Evolutionary conservation across 2,888 invertebrate species (phyloP).

Genomic region (Polydrusus tereticollis): DNA sequence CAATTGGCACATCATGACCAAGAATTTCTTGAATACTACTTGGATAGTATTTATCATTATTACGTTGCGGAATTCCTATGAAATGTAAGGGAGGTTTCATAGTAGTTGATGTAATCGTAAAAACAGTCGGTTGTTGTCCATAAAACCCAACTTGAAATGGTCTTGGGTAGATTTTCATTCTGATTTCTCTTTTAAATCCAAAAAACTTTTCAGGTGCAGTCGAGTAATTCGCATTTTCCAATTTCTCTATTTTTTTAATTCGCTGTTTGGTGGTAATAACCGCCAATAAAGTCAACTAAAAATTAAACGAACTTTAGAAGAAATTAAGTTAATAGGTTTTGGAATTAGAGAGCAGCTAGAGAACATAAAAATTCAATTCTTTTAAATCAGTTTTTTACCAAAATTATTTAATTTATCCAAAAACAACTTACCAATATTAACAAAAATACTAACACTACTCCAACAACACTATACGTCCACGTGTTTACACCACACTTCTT

Average conservation of each 20-base stretch:
- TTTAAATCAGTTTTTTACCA: too few species aligned
- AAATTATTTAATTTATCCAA: too few species aligned
- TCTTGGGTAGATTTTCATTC: neutral
- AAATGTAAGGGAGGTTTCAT: conserved; percentile 38
- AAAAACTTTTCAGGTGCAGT: neutral
- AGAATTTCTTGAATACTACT: conserved; percentile 63
- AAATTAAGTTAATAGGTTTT: too few species aligned
- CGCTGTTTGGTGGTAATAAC: neutral
- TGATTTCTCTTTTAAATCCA: neutral
- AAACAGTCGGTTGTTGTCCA: conserved; percentile 51
- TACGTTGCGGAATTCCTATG: neutral
- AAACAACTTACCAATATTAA: conserved; percentile 51
- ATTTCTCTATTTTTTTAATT: neutral
- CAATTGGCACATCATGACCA: conserved; percentile 51
- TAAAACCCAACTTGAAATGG: neutral
- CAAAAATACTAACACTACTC: conserved; percentile 50
- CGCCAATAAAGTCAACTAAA: conserved; percentile 27
- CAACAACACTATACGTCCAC: conserved; percentile 49
- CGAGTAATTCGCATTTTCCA: neutral
- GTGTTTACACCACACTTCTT: conserved; percentile 47
- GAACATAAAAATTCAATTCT: too few species aligned
- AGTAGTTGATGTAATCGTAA: conserved; percentile 52
- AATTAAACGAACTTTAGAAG: too few species aligned
- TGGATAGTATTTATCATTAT: conserved; percentile 53
- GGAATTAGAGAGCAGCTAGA: too few species aligned